Evolutionary conservation across 2,888 invertebrate genomes (phyloP).

Genomic region (Aelia acuminata): DNA sequence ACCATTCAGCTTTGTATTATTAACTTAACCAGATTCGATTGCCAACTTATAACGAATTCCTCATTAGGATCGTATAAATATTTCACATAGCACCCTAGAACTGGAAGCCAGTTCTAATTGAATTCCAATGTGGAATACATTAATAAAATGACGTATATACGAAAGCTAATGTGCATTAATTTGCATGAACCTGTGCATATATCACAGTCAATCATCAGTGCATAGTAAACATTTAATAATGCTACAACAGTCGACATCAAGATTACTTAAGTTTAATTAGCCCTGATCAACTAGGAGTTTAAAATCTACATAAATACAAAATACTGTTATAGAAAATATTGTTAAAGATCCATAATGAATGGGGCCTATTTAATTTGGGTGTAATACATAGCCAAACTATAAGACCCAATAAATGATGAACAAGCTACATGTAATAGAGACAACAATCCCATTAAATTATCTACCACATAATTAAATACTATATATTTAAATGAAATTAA

Average conservation of each 20-base stretch:
- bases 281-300: background rate
- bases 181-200: background rate
- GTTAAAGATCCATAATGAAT: background rate
- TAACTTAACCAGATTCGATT: constrained; percentile 28
- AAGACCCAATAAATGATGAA: too few species aligned
- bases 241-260: background rate
- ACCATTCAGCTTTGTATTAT: background rate
- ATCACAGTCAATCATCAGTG: background rate
- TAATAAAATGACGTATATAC: background rate
- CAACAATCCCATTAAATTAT: too few species aligned
- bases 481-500: too few species aligned
- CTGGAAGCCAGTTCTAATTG: background rate
- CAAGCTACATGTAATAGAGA: too few species aligned
- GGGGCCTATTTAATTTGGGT: too few species aligned
- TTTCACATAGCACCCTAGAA: background rate
- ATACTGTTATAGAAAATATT: background rate
- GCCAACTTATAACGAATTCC: constrained; percentile 29
- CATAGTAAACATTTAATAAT: background rate
- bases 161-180: background rate
- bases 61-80: background rate
- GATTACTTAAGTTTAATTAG: background rate
- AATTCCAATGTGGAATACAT: constrained; percentile 15
- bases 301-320: background rate
- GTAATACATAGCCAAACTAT: too few species aligned
- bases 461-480: too few species aligned